Base-by-base conservation (phyloP, 2,888 invertebrate species). In the Theodoxus fluviatilis region DNA sequence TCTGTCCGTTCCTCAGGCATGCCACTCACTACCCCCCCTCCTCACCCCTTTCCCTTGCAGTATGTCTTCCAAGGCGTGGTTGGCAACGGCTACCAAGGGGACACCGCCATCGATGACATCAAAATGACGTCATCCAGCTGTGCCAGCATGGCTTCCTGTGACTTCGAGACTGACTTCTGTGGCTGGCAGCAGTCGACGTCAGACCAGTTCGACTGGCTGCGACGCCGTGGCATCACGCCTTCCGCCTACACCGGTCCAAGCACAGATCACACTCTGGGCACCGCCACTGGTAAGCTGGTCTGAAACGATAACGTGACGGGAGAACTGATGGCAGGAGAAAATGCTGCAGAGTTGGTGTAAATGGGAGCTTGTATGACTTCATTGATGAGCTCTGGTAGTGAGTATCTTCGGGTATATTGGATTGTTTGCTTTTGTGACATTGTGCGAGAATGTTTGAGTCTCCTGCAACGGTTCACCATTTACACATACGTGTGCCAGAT, bases 191-290 rank as follows among this genome's bases (percentile, higher is more conserved):
- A 83, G 65, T 77, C 73, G 55, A 67, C 70, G 3, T 74, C 74
- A 71, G 88, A 79, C 71, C 70, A 80, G 22, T 81, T 83, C 77
- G 83, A 83, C 70, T 84, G 84, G 84, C 75, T 76, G 25, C 70
- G 81, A 63, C 70, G 76, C 43, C 55, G 70, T 49, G 82, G 82
- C 7, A 89, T 65, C n/a, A 83, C 81, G 7, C 74, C 76, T 0
- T 74, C 78, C 6, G 4, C n/a, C 3, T 69, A 71, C 9, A 79
- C 81, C 22, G 81, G 82, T n/a, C 84, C 84, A 18, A 57, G 68
- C 6, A 66, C 67, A 55, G 84, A 84, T 64, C 83, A 83, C 73
- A 81, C 84, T 0, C 76, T 78, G 40, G 78, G 79, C 33, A 79
- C 80, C 37, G 40, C 67, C 12, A 67, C 74, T 52, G 84, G 82